Percentiles rank a stretch among this genome's conserved stretches.
phyloP scores from a whole-genome alignment of 2,797 vertebrate species.

The Cygnus olor region DNA sequence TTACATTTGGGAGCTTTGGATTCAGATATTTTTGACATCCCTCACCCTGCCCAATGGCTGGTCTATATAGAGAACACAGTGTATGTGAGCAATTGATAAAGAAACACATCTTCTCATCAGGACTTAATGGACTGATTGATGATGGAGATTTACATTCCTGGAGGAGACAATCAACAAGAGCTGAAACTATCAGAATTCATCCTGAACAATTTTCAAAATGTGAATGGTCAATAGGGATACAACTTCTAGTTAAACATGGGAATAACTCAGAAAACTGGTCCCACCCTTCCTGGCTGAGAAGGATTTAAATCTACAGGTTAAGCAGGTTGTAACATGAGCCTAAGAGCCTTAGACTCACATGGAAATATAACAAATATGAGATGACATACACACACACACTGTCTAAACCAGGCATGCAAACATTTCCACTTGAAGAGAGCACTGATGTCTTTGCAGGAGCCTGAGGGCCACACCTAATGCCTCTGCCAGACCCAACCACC shows the following conservation, averaged over 20 bases:
- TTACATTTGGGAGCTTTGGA: neutral
- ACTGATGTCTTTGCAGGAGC: neutral
- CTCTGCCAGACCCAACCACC: neutral
- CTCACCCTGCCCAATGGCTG: neutral
- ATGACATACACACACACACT: neutral
- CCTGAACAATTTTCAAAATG: neutral
- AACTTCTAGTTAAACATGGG: neutral
- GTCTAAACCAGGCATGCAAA: neutral
- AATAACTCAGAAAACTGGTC: fast-evolving
- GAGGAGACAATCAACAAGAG: neutral
- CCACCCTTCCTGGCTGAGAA: neutral
- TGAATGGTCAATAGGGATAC: neutral
- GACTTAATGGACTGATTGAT: neutral
- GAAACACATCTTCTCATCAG: neutral
- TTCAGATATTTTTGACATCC: neutral
- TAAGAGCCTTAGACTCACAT: neutral
- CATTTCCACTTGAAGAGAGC: neutral
- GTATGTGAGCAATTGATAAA: neutral
- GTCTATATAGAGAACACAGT: fast-evolving
- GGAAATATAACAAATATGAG: neutral
- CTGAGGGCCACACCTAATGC: neutral
- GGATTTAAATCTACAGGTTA: neutral
- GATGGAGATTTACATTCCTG: neutral
- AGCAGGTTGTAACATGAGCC: neutral
- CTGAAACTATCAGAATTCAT: neutral